Percentiles rank a stretch among this genome's conserved stretches.
Conservation (phyloP, 2,888 invertebrate genomes). For the Acleris cristana region DNA sequence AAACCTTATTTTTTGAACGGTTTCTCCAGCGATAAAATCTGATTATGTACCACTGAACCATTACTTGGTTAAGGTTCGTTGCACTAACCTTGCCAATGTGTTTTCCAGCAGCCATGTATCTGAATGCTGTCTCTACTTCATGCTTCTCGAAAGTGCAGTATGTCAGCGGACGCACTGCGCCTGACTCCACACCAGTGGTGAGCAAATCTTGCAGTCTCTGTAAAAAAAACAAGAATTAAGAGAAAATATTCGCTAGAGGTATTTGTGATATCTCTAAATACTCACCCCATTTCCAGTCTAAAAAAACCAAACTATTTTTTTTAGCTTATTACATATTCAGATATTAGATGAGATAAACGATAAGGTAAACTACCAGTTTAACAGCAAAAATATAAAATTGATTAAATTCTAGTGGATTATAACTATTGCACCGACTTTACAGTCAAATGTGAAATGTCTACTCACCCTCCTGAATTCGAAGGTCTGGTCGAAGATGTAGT, state of each 20-base stretch:
- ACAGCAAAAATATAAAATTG: too few species aligned
- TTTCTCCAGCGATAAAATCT: too few species aligned
- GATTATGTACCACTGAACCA: not conserved
- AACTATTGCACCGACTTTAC: not conserved
- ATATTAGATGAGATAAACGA: too few species aligned
- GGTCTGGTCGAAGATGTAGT: conserved; percentile 75
- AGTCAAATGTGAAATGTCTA: not conserved
- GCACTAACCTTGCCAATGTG: conserved; percentile 86
- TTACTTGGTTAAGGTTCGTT: not conserved
- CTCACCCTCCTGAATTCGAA: conserved; percentile 68
- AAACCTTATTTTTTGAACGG: not conserved
- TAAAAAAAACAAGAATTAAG: conserved; percentile 4
- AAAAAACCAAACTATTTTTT: too few species aligned
- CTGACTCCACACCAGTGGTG: conserved; percentile 83
- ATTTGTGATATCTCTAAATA: not conserved
- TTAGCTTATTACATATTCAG: too few species aligned
- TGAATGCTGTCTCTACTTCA: conserved; percentile 86
- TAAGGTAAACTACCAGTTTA: too few species aligned
- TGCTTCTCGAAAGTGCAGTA: conserved; percentile 83
- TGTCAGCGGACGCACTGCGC: conserved; percentile 86
- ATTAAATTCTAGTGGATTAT: too few species aligned
- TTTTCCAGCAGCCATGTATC: conserved; percentile 86
- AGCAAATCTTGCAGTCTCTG: conserved; percentile 83
- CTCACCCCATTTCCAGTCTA: too few species aligned
- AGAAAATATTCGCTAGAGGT: not conserved